Evolutionary conservation across 2,797 vertebrate genomes (phyloP).

Genomic region (Halcyon chelicuti): DNA sequence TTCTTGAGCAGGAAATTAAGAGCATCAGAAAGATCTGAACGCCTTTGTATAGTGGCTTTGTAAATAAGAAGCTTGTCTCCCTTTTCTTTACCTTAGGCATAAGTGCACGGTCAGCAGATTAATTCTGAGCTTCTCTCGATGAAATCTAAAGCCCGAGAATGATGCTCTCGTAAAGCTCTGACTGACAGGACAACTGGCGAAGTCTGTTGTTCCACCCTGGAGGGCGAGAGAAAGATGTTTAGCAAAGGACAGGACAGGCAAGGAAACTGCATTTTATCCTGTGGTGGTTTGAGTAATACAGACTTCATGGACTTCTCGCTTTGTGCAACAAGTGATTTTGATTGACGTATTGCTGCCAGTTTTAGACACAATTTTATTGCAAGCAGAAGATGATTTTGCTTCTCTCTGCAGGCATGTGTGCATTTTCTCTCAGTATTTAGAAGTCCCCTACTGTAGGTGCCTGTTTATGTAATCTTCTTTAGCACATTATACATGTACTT

Average conservation of each 20-base stretch:
- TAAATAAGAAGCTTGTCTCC: background rate
- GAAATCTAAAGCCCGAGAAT: fast-evolving
- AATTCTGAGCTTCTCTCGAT: background rate
- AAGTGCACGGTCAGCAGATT: background rate
- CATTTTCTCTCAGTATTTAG: background rate
- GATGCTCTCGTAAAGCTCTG: background rate
- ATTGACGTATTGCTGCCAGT: background rate
- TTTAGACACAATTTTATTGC: background rate
- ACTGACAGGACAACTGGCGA: background rate
- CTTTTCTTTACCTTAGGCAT: background rate
- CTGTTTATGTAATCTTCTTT: background rate
- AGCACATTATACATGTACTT: background rate
- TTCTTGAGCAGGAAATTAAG: conserved; percentile 18
- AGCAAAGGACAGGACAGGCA: background rate
- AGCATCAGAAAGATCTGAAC: background rate
- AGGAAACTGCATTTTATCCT: background rate
- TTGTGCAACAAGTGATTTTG: background rate
- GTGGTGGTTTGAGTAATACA: background rate
- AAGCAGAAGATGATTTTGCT: background rate
- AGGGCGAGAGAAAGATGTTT: background rate
- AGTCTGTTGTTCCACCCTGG: background rate
- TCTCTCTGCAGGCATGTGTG: background rate
- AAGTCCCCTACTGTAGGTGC: background rate
- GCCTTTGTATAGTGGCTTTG: background rate
- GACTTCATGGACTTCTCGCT: background rate